These are phyloP conservation scores for Ptiloglossa arizonensis DNA, from an alignment of 1,140 invertebrate genomes.

Conservation along the genomic window DNA sequence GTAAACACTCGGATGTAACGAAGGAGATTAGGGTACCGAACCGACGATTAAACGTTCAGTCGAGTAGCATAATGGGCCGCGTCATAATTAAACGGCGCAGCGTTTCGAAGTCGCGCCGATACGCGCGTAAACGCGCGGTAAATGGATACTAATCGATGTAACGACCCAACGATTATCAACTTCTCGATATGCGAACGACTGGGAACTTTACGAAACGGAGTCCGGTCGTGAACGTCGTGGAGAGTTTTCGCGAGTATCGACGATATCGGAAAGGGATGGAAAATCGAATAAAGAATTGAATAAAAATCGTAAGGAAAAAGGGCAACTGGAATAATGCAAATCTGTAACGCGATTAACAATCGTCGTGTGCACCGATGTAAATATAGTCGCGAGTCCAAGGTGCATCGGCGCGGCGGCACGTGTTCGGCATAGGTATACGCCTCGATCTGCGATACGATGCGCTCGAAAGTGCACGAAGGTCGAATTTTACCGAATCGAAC, in stretches of 20 bases:
- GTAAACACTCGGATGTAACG: conserved; percentile 41
- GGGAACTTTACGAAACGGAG: too few relatives aligned
- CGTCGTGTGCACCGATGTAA: not conserved
- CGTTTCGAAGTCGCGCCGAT: conserved; percentile 27
- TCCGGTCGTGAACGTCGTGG: too few relatives aligned
- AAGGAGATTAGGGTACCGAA: conserved; percentile 38
- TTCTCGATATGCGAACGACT: too few relatives aligned
- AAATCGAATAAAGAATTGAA: too few relatives aligned
- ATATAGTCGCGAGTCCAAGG: not conserved
- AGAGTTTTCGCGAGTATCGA: too few relatives aligned
- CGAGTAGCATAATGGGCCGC: conserved; percentile 34
- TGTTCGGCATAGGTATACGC: conserved; percentile 7
- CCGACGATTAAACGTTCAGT: conserved; percentile 36
- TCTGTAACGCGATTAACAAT: conserved; percentile 23
- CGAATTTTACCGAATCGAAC: conserved; percentile 26
- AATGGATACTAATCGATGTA: not conserved
- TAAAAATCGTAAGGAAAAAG: not conserved
- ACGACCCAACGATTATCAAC: too few relatives aligned
- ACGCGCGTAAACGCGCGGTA: conserved; percentile 20
- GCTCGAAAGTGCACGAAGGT: conserved; percentile 22
- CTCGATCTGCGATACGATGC: not conserved
- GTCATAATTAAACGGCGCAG: conserved; percentile 36
- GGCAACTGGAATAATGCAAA: not conserved
- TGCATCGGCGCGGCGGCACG: conserved; percentile 9
- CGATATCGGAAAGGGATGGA: too few relatives aligned